phyloP scores from a whole-genome alignment of 2,113 vertebrate genomes.

The Gymnarchus niloticus region DNA sequence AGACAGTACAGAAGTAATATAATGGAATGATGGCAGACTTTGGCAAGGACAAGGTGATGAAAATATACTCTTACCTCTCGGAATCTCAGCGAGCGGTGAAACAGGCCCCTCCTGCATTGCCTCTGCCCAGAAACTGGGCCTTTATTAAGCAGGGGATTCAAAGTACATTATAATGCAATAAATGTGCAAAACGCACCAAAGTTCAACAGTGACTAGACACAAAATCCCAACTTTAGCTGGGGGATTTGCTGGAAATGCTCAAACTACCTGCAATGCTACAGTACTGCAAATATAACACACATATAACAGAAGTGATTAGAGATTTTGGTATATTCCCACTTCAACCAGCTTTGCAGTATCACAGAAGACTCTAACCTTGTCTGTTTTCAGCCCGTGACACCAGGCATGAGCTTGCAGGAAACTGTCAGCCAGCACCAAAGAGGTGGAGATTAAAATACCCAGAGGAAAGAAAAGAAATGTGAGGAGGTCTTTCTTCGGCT shows the following conservation, averaged over 20 bases:
- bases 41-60: background rate
- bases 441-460: slow-evolving; percentile 19
- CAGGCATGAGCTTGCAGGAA: background rate
- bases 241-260: background rate
- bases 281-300: background rate
- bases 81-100: background rate
- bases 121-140: background rate
- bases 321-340: background rate
- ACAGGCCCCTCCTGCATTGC: background rate
- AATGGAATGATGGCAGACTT: background rate
- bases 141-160: background rate
- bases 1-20: slow-evolving; percentile 5
- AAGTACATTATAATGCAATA: background rate
- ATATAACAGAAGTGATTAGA: background rate
- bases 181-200: background rate
- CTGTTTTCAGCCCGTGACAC: background rate
- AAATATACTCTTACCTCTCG: background rate
- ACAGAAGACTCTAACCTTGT: background rate
- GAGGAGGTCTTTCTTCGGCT: background rate
- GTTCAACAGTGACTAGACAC: background rate
- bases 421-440: background rate
- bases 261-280: background rate
- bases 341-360: background rate
- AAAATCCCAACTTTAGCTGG: background rate
- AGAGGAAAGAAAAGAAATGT: background rate